Evolutionary conservation across 2,113 vertebrate genomes (phyloP).

Genomic region (Dascyllus trimaculatus): DNA sequence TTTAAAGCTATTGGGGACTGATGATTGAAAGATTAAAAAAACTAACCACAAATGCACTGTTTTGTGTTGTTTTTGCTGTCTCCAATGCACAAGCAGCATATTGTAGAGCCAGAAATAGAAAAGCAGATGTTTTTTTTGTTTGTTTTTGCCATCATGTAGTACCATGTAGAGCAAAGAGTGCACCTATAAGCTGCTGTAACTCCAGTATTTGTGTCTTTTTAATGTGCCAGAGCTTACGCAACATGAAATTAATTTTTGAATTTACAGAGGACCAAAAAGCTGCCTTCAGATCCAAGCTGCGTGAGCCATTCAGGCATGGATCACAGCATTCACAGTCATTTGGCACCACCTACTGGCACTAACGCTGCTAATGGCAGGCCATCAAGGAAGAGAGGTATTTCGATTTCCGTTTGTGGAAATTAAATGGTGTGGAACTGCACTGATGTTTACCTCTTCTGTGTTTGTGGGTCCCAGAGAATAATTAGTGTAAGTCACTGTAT

Average conservation of each 20-base stretch:
- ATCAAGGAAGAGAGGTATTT: background rate
- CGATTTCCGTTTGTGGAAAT: too few species aligned
- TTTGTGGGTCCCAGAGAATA: too few species aligned
- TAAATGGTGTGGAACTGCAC: too few species aligned
- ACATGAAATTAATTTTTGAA: background rate
- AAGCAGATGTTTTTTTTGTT: background rate
- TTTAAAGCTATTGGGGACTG: conserved; percentile 14
- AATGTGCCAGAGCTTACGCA: background rate
- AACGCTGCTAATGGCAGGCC: background rate
- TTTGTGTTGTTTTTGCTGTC: conserved; percentile 6
- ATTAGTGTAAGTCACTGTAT: too few species aligned
- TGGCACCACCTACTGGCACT: conserved; percentile 65
- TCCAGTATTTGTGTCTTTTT: background rate
- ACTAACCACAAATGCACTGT: conserved; percentile 39
- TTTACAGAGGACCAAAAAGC: background rate
- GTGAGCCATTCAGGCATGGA: background rate
- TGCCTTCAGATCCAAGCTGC: background rate
- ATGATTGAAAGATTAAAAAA: conserved; percentile 59
- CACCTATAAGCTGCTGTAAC: background rate
- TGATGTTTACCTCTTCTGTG: too few species aligned
- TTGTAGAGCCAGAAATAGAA: background rate
- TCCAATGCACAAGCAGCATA: background rate
- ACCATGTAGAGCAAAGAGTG: background rate
- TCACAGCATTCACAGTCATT: conserved; percentile 37
- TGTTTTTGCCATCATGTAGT: background rate